Conservation (phyloP, 2,113 vertebrate genomes). For the Hassar affinis region DNA sequence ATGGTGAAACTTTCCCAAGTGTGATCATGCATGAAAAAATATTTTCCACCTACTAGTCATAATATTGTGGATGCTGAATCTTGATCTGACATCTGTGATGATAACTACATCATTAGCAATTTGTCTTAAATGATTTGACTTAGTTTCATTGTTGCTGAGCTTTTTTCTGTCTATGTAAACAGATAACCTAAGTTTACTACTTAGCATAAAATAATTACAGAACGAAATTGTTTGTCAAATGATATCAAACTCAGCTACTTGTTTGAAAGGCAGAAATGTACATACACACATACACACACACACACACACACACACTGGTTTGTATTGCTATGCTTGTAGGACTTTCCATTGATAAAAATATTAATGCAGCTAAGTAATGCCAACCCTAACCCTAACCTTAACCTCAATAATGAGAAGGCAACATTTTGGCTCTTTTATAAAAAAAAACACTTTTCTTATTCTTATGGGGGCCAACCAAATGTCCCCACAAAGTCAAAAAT, state of each 20-base stretch:
- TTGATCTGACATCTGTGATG: not conserved
- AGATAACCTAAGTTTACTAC: not conserved
- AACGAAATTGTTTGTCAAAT: not conserved
- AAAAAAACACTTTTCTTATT: too few relatives aligned
- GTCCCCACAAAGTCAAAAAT: too few relatives aligned
- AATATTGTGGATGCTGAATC: not conserved
- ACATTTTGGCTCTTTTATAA: too few relatives aligned
- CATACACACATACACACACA: too few relatives aligned
- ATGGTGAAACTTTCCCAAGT: not conserved
- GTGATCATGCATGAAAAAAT: not conserved
- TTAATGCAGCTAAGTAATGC: too few relatives aligned
- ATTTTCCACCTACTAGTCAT: not conserved
- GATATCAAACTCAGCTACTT: not conserved
- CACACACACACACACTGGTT: too few relatives aligned
- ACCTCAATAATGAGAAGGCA: too few relatives aligned
- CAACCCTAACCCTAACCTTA: too few relatives aligned
- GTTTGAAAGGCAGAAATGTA: not conserved
- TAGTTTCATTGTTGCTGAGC: not conserved
- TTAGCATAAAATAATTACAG: not conserved
- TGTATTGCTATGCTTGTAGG: too few relatives aligned
- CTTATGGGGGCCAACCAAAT: too few relatives aligned
- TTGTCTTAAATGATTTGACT: not conserved
- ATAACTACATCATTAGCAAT: not conserved
- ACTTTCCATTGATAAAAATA: too few relatives aligned
- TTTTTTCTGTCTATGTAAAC: not conserved